phyloP scores from a whole-genome alignment of 2,888 invertebrate genomes.

The Vesta saturnalis region DNA sequence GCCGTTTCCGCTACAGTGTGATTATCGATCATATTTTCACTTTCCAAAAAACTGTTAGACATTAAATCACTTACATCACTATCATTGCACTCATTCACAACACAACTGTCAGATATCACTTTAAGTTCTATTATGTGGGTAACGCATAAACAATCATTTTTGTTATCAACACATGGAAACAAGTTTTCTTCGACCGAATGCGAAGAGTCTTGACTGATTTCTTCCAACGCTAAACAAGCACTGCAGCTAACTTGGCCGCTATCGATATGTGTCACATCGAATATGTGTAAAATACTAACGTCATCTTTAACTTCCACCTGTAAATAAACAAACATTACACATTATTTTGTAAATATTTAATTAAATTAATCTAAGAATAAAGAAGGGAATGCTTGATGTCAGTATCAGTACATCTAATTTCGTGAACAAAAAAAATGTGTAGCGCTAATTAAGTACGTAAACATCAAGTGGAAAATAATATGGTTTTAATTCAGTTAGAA shows the following conservation, averaged over 20 bases:
- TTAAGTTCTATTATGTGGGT: neutral
- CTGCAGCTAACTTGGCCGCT: conserved; percentile 54
- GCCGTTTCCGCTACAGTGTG: conserved; percentile 48
- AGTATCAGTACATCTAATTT: neutral
- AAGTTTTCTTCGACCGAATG: conserved; percentile 32
- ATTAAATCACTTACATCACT: neutral
- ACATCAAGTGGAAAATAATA: no score
- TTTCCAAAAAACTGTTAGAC: neutral
- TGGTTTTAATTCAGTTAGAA: no score
- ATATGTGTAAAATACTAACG: conserved; percentile 68
- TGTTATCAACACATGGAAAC: conserved; percentile 12
- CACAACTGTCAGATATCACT: neutral
- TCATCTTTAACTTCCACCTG: conserved; percentile 65
- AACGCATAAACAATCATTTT: neutral
- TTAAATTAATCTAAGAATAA: neutral
- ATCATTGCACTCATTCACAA: neutral
- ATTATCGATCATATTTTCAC: conserved; percentile 1
- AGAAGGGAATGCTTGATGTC: neutral
- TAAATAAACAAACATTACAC: conserved; percentile 26
- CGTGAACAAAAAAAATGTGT: no score
- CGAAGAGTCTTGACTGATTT: conserved; percentile 18
- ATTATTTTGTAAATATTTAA: neutral
- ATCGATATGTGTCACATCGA: conserved; percentile 63
- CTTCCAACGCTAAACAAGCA: conserved; percentile 41
- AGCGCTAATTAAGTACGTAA: no score